Base-by-base conservation (phyloP, 2,797 vertebrate genomes). In the Sitta carolinensis region DNA sequence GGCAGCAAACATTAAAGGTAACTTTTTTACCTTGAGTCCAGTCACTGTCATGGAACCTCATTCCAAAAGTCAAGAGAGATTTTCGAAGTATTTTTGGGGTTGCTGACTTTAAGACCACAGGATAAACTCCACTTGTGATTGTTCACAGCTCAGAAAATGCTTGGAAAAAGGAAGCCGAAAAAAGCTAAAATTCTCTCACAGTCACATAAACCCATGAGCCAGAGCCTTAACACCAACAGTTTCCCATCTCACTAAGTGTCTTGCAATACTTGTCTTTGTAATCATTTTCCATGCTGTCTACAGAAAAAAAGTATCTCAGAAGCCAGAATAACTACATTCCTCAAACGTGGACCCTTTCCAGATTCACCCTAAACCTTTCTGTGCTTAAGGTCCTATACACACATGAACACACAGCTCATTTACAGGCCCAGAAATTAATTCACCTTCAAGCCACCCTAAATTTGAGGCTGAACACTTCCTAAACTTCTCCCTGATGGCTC, bases 211-310 rank as follows among this genome's bases (percentile, higher is more conserved):
- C 47, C 83, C 59, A 79, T 63, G 82, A 94, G 89, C 52, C 77
- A 70, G 45, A 90, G 78, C 52, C 54, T 84, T 48, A 70, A 76
- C 70, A 61, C 38, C 11, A 7, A 34, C 63, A 76, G 83, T 69
- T 91, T 94, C 94, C 83, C 90, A 91, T 94, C 94, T 79, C 80
- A 91, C 66, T 95, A 95, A 84, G 55, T 69, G 63, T 76, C 96
- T 95, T 89, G 95, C 93, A 96, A 74, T 95, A 96, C 93, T 95
- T 93, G 95, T 94, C 91, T 93, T 90, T 96, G 93, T 81, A 94
- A 96, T 91, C 34, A 0, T 95, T 86, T 94, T 91, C 90, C 70
- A 25, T 51, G 20, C 69, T 87, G 86, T 94, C 94, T 95, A 76
- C 90, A 87, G 42, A 80, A 91, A 82, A 94, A 93, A 90, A 23